Base-by-base conservation (phyloP, 92 coral and sea anemone genomes). In the Heliopora coerulea region DNA sequence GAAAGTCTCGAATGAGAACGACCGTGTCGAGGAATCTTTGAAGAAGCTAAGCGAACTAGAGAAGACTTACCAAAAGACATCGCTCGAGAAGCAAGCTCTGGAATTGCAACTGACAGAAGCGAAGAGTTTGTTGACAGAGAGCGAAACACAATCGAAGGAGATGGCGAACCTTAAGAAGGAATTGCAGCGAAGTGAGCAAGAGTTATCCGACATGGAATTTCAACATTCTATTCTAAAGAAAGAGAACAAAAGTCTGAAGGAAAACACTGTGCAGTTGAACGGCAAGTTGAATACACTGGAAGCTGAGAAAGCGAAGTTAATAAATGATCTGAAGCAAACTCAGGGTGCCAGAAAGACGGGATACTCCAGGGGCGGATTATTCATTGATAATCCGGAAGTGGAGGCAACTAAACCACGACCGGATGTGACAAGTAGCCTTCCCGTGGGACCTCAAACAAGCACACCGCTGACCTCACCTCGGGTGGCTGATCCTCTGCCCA, bases 401-500 rank as follows among this genome's bases (percentile, higher is more conserved):
- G 50, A 35, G 7, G 7, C 23, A 0, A 27, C 7, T 7, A 26
- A 6, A 26, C 12, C 33, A 1, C 41, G 39, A 35, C 29, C 42
- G 3, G 50, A 39, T 3, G 27, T 15, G 49, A 2, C 15, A 13
- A 26, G 29, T 44, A 39, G 15, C 30, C 25, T 19, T 20, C 29
- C 41, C 8, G 72, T 0, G 30, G 72, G 46, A 65, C 56, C 15
- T 42, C 52, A 18, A 28, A 65, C 72, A 39, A 65, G 72, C 56
- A 65, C 72, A 28, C 72, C 72, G 56, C 72, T 65, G 72, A 65
- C 72, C 1, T 65, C 72, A 21, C 72, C 72, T 65, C 54, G 72
- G 24, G 28, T 24, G 15, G 27, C 34, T 18, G 31, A 10, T 15
- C 32, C 72, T 21, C 11, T 4, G 4, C 11, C 11, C 4, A 65